phyloP scores from a whole-genome alignment of 35 echinoderm and acorn worm species.

The Strongylocentrotus purpuratus region DNA sequence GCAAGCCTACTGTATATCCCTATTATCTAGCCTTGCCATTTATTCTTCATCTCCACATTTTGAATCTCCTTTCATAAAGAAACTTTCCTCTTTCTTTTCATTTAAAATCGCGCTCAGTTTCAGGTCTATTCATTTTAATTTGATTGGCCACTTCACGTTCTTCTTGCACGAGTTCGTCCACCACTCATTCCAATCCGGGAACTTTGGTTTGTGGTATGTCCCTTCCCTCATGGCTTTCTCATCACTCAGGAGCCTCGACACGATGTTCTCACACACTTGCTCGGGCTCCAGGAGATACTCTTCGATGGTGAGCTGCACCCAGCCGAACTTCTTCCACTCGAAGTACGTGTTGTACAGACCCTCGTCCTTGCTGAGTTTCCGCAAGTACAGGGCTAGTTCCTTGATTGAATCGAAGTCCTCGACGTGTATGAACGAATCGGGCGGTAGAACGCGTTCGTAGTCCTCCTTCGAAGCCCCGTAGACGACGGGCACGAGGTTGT shows the following conservation, averaged over 20 bases:
- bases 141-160: not conserved
- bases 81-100: not conserved
- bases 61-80: not conserved
- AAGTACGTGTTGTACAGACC: slow-evolving; percentile 74
- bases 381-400: slow-evolving; percentile 64
- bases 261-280: slow-evolving; percentile 9
- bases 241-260: slow-evolving; percentile 9
- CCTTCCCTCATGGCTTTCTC: slow-evolving; percentile 32
- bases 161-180: not conserved
- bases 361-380: slow-evolving; percentile 44
- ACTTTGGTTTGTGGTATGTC: slow-evolving; percentile 13
- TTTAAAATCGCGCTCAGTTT: too few relatives aligned
- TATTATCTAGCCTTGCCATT: too few relatives aligned
- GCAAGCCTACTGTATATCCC: too few relatives aligned
- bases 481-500: slow-evolving; percentile 53
- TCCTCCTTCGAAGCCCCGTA: slow-evolving; percentile 51
- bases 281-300: slow-evolving; percentile 26
- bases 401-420: slow-evolving; percentile 50
- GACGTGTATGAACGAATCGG: slow-evolving; percentile 60
- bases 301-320: slow-evolving; percentile 22
- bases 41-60: not conserved
- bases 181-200: slow-evolving; percentile 27
- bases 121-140: not conserved
- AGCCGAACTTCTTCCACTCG: slow-evolving; percentile 68
- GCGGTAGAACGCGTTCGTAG: slow-evolving; percentile 42